Base-by-base conservation (phyloP, 2,113 vertebrate species). In the Tretioscincus oriximinensis region DNA sequence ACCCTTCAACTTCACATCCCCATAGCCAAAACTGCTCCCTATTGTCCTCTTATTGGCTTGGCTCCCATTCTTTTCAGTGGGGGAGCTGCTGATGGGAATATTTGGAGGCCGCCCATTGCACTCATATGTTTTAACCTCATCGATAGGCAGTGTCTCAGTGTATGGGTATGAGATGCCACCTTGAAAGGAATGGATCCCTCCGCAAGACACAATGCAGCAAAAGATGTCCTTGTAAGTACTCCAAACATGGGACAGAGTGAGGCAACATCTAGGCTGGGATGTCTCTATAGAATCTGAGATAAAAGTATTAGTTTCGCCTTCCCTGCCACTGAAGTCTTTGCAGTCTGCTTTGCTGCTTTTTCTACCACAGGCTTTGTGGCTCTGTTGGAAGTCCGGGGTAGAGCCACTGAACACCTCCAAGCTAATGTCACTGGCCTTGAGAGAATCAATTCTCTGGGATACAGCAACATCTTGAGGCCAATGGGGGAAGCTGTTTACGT, bases 11-110 rank as follows among this genome's bases (percentile, higher is more conserved):
- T 97, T 97, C 80, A 99, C 97, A 0, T 99, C 98, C 0, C 90
- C 93, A 92, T 99, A 99, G 54, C 96, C 97, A 93, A 99, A 99
- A 88, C 98, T 99, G 91, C 94, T 96, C 3, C 94, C 94, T 84
- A 94, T 86, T 31, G 77, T 67, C 20, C 90, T 90, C 65, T 93
- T 95, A 58, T 95, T 96, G 89, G 92, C 89, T 85, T 94, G 95
- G 61, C 91, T 96, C n/a, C 93, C 85, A 1, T 89, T 94, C 79
- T 94, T 82, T 86, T 96, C 96, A 31, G 91, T 12, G 0, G 95
- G 90, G n/a, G 95, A 80, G 35, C 82, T 77, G 0, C 71, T 93
- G 35, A 94, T 81, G 0, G 97, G 96, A 89, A 96, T 97, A 78
- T 93, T 66, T 0, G 96, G 93, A 35, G 93, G 91, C 21, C 94